phyloP scores from a whole-genome alignment of 2,888 invertebrate genomes.

The Tipula vernalis region DNA sequence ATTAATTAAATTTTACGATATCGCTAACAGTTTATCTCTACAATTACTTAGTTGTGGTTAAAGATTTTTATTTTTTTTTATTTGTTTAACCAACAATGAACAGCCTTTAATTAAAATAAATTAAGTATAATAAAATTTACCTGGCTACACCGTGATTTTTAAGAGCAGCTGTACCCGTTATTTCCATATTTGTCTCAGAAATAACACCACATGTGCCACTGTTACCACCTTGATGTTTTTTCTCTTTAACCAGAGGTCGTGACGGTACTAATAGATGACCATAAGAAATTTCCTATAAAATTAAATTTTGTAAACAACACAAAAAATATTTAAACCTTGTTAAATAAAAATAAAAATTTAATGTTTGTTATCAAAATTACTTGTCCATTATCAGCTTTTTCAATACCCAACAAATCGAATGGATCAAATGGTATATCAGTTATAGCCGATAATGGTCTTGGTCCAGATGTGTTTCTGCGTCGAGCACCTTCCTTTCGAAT shows the following conservation, averaged over 20 bases:
- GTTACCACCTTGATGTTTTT: constrained; percentile 23
- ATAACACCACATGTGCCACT: constrained; percentile 25
- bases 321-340: not conserved
- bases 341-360: constrained; percentile 5
- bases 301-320: not conserved
- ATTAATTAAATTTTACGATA: no score
- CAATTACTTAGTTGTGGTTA: no score
- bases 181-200: constrained; percentile 31
- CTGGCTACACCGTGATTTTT: constrained; percentile 45
- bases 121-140: constrained; percentile 26
- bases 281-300: constrained; percentile 69
- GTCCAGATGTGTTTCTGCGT: constrained; percentile 68
- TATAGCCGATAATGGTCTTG: constrained; percentile 69
- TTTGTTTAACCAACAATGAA: not conserved
- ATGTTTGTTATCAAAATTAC: constrained; percentile 60
- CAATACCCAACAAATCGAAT: constrained; percentile 72
- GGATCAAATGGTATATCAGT: constrained; percentile 73
- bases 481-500: constrained; percentile 59
- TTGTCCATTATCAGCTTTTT: constrained; percentile 72
- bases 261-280: constrained; percentile 72
- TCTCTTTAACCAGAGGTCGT: constrained; percentile 36
- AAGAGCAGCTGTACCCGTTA: constrained; percentile 34
- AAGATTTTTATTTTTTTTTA: not conserved
- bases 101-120: not conserved
- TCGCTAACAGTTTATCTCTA: no score